These are phyloP conservation scores for Tetrax tetrax DNA, from an alignment of 2,113 vertebrate species.

Conservation along the genomic window DNA sequence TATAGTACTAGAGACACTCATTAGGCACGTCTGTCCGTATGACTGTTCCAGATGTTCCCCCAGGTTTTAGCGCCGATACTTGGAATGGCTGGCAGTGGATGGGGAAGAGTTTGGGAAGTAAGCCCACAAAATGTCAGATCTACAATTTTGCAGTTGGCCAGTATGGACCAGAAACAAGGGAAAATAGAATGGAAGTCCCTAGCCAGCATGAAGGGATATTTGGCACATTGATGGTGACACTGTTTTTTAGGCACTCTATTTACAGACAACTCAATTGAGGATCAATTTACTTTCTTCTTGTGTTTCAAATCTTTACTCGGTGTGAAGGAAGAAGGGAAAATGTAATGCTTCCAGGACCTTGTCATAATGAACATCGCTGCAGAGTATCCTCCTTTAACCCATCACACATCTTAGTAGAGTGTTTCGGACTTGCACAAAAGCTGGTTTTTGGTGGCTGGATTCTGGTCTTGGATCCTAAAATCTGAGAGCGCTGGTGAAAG, in stretches of 20 bases:
- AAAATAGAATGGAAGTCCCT: not conserved
- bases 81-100: not conserved
- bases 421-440: not conserved
- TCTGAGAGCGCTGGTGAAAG: not conserved
- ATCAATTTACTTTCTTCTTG: not conserved
- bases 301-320: not conserved
- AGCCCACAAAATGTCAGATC: not conserved
- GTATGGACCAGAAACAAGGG: not conserved
- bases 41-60: not conserved
- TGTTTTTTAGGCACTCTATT: not conserved
- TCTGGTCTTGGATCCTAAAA: not conserved
- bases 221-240: rapidly evolving
- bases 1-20: not conserved
- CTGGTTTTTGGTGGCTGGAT: not conserved
- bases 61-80: not conserved
- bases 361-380: not conserved
- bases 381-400: not conserved
- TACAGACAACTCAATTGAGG: not conserved
- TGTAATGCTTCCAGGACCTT: not conserved
- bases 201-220: not conserved
- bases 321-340: not conserved
- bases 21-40: not conserved
- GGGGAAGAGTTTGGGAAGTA: not conserved
- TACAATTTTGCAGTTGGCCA: not conserved
- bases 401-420: not conserved